A percentile compares a stretch with the other conserved stretches of the same genome.
phyloP scores from a whole-genome alignment of 2,113 vertebrate genomes.

The Sphyrna mokarran region DNA sequence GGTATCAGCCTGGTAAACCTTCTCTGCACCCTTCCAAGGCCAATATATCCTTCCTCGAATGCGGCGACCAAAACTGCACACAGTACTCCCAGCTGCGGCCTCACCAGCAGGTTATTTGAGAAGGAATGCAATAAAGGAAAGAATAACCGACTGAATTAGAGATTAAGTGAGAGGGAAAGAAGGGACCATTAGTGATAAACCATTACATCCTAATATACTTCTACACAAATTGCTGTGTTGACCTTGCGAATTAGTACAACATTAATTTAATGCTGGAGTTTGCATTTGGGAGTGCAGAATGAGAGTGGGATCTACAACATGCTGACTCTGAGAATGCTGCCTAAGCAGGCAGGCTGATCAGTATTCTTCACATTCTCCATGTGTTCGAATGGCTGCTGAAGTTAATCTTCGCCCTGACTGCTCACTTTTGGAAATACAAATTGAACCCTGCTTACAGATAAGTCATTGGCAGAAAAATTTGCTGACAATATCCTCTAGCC shows the following conservation, averaged over 20 bases:
- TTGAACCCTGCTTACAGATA: neutral
- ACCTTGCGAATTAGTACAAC: neutral
- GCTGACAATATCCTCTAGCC: neutral
- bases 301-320: neutral
- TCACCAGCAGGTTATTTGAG: neutral
- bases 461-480: neutral
- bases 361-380: neutral
- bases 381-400: neutral
- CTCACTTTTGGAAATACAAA: neutral
- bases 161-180: too few relatives aligned
- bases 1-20: too few relatives aligned
- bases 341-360: neutral
- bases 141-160: neutral
- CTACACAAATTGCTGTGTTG: neutral
- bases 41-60: too few relatives aligned
- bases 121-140: neutral
- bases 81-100: too few relatives aligned
- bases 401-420: neutral
- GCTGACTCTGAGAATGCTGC: neutral
- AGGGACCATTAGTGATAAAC: neutral
- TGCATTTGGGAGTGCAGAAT: neutral
- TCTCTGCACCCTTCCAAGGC: too few relatives aligned
- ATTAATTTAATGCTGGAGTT: neutral
- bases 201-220: neutral
- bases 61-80: too few relatives aligned